Evolutionary conservation across 2,113 vertebrate genomes (phyloP).

Genomic region (Eleginops maclovinus): DNA sequence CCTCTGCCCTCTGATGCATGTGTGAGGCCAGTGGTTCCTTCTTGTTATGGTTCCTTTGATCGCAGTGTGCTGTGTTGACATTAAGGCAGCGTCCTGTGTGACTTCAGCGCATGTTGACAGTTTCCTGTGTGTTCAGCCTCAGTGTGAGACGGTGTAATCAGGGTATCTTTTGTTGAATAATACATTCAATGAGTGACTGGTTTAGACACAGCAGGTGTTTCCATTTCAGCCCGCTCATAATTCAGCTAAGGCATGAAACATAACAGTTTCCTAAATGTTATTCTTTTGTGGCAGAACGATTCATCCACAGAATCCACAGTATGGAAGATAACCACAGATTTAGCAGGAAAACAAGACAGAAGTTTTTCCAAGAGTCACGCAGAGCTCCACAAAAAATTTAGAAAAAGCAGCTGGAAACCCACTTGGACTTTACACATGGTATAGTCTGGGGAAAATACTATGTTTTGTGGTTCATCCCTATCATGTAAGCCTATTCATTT

Average conservation of each 20-base stretch:
- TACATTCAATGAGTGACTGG: conserved; percentile 58
- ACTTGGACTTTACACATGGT: not conserved
- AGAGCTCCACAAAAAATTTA: conserved; percentile 1
- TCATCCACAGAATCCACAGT: conserved; percentile 27
- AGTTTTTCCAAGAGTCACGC: conserved; percentile 20
- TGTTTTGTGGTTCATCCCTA: not conserved
- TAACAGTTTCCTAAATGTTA: conserved; percentile 51
- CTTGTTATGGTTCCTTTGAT: conserved; percentile 50
- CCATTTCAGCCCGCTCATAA: conserved; percentile 56
- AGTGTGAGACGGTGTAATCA: conserved; percentile 62
- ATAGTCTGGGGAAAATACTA: conserved; percentile 1
- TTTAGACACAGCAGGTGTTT: conserved; percentile 55
- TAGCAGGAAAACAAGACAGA: conserved; percentile 24
- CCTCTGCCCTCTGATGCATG: not conserved
- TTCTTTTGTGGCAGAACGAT: conserved; percentile 49
- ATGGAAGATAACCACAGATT: conserved; percentile 4
- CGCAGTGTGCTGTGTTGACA: conserved; percentile 40
- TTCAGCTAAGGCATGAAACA: conserved; percentile 41
- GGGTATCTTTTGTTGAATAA: conserved; percentile 50
- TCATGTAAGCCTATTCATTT: not conserved
- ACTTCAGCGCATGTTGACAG: conserved; percentile 45
- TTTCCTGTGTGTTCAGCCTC: conserved; percentile 43
- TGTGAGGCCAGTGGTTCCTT: conserved; percentile 20
- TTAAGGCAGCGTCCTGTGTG: conserved; percentile 51
- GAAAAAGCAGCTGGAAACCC: conserved; percentile 27